Percentiles rank a stretch among this genome's conserved stretches.
Conservation (phyloP, 2,113 vertebrate species). For the Jacana jacana region DNA sequence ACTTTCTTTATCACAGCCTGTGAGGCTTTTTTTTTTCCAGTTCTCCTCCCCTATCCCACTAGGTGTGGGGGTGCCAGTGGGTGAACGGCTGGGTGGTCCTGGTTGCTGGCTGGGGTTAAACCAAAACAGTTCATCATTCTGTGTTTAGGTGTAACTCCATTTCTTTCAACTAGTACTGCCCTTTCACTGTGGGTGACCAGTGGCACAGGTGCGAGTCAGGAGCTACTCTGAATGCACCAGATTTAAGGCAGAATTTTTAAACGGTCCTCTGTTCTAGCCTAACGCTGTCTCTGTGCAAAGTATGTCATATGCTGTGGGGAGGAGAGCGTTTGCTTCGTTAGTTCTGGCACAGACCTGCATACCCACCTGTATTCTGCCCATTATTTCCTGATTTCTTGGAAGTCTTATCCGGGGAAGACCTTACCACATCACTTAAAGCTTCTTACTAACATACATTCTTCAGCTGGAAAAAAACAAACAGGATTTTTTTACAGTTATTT, state of each 20-base stretch:
- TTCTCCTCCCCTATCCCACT: background rate
- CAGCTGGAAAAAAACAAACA: background rate
- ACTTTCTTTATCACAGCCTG: background rate
- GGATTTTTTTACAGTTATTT: background rate
- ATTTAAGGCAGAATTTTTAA: background rate
- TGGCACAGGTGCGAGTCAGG: background rate
- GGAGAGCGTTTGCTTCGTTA: background rate
- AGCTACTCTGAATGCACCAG: background rate
- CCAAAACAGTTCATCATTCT: background rate
- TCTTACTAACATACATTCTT: background rate
- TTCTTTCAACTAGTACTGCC: background rate
- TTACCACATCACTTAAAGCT: background rate
- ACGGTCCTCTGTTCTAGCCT: background rate
- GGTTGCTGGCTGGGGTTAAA: background rate
- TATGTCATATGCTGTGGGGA: fast-evolving
- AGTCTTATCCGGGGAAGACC: background rate
- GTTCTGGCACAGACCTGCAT: background rate
- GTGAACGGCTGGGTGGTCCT: background rate
- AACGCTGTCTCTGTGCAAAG: background rate
- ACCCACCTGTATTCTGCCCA: background rate
- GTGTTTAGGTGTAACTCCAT: background rate
- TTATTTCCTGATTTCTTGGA: background rate
- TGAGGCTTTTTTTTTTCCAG: background rate
- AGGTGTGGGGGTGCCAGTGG: background rate
- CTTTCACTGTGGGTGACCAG: background rate